A percentile compares a stretch with the other conserved stretches of the same genome.
Conservation (phyloP, 2,797 vertebrate species). For the Myotis planiceps region DNA sequence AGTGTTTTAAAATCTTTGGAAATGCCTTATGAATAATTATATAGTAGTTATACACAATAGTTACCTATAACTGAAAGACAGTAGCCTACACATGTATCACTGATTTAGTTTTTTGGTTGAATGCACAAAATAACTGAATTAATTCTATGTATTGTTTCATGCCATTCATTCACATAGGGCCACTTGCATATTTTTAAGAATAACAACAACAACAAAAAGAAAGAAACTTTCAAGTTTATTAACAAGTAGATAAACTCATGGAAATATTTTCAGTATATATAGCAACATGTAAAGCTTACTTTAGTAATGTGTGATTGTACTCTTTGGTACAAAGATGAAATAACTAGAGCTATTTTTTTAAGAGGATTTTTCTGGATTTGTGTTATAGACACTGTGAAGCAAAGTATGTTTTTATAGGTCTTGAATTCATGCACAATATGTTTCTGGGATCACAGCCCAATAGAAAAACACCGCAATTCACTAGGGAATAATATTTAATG, state of each 20-base stretch:
- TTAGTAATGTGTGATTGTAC: not conserved
- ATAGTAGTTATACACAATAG: not conserved
- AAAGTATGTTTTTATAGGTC: slow-evolving; percentile 49
- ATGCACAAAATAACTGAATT: not conserved
- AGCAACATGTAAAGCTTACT: not conserved
- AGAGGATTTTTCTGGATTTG: slow-evolving; percentile 41
- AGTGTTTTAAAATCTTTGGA: not conserved
- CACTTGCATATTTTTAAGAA: not conserved
- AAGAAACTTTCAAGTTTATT: not conserved
- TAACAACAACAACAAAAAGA: not conserved
- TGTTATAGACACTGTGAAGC: slow-evolving; percentile 27
- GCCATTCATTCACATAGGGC: not conserved
- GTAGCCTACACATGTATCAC: not conserved
- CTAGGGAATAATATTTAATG: slow-evolving; percentile 50
- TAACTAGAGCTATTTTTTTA: not conserved
- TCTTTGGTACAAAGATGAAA: slow-evolving; percentile 53
- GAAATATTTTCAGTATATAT: not conserved
- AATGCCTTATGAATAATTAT: not conserved
- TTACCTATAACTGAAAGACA: not conserved
- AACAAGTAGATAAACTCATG: not conserved
- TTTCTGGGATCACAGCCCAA: slow-evolving; percentile 57
- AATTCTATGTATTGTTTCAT: not conserved
- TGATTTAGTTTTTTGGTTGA: not conserved
- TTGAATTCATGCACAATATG: slow-evolving; percentile 17
- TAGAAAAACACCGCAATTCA: slow-evolving; percentile 34